Evolutionary conservation across 1,140 invertebrate genomes (phyloP).

Genomic region (Paralvinella palmiformis): DNA sequence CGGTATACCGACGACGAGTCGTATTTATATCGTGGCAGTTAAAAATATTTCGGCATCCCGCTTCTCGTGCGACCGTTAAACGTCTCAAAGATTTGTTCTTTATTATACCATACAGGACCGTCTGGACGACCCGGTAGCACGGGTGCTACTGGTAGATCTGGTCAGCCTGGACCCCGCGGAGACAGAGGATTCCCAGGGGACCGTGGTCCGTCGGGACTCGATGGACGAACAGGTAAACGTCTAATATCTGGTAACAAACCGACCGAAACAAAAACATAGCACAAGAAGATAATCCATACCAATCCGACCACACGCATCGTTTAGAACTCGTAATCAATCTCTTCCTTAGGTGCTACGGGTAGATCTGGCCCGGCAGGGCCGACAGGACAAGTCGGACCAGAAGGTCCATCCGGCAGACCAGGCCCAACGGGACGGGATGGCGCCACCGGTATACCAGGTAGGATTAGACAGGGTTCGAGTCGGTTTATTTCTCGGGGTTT

Average conservation of each 20-base stretch:
- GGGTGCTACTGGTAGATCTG: neutral
- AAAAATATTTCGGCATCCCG: neutral
- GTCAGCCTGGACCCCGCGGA: neutral
- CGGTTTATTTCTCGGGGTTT: too few species aligned
- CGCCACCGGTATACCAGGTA: neutral
- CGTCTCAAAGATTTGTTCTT: neutral
- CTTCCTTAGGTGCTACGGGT: neutral
- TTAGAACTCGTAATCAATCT: neutral
- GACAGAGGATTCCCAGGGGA: neutral
- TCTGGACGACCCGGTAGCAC: neutral
- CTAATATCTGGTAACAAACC: neutral
- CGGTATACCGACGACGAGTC: neutral
- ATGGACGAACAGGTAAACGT: neutral
- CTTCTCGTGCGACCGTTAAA: neutral
- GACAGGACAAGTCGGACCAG: constrained; percentile 11
- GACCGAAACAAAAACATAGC: neutral
- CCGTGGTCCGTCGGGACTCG: neutral
- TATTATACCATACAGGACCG: neutral
- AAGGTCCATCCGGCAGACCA: neutral
- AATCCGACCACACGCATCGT: neutral
- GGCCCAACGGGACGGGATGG: neutral
- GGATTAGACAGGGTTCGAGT: too few species aligned
- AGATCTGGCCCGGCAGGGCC: constrained; percentile 8
- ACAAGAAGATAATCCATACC: neutral
- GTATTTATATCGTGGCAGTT: neutral